phyloP scores from a whole-genome alignment of 2,113 vertebrate species.

The Rallus limicola region DNA sequence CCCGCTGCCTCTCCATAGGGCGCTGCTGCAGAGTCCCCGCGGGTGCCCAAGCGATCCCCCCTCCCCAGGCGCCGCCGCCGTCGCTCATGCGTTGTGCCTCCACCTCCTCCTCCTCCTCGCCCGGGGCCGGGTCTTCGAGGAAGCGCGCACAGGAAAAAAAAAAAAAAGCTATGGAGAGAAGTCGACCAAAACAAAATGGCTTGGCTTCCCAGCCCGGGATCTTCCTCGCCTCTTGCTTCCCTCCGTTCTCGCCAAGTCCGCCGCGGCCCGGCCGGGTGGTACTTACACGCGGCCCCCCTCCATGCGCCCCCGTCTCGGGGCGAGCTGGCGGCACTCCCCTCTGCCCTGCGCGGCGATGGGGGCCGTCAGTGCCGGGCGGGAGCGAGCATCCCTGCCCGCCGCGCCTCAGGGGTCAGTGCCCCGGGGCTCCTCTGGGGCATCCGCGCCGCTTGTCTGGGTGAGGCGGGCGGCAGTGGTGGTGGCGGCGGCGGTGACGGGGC shows the following conservation, averaged over 20 bases:
- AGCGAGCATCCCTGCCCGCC: neutral
- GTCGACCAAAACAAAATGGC: neutral
- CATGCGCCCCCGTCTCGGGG: neutral
- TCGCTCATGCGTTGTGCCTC: slow-evolving; percentile 23
- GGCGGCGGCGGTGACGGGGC: neutral
- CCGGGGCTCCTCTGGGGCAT: neutral
- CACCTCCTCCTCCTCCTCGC: neutral
- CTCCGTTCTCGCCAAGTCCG: neutral
- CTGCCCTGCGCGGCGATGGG: neutral
- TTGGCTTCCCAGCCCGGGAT: neutral
- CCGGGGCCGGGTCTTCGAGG: slow-evolving; percentile 2
- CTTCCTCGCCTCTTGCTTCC: slow-evolving; percentile 3
- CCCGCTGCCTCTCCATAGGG: neutral
- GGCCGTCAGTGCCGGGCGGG: neutral
- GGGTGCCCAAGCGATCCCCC: neutral
- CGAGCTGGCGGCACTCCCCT: neutral
- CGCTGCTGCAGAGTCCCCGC: neutral
- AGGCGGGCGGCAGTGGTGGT: neutral
- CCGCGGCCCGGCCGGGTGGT: neutral
- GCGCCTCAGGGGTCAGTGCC: neutral
- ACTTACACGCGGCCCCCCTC: neutral
- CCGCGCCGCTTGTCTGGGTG: neutral
- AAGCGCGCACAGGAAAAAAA: neutral
- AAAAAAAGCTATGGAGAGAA: neutral
- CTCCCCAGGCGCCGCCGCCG: neutral